phyloP scores from a whole-genome alignment of 2,113 vertebrate species.

The Morone saxatilis region DNA sequence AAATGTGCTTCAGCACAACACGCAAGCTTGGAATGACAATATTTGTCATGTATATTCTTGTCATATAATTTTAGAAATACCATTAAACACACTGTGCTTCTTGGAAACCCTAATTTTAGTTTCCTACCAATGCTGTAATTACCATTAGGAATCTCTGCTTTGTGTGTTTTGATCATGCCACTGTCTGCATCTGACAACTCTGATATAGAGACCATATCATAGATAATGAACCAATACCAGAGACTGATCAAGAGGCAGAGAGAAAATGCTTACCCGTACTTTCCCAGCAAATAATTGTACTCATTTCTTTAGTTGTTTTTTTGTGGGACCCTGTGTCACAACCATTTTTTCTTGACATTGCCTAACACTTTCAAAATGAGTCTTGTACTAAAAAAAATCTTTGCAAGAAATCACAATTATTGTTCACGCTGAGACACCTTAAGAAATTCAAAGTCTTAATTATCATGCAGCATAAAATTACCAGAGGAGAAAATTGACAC shows the following conservation, averaged over 20 bases:
- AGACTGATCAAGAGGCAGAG: neutral
- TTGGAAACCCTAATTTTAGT: neutral
- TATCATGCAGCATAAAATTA: neutral
- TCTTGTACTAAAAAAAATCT: neutral
- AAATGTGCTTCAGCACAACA: neutral
- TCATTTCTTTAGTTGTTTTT: conserved; percentile 4
- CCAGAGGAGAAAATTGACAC: neutral
- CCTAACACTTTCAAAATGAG: conserved; percentile 22
- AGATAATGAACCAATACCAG: conserved; percentile 29
- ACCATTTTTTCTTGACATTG: conserved; percentile 17
- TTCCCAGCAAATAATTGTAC: conserved; percentile 20
- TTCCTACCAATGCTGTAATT: neutral
- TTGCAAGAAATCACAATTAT: conserved; percentile 30
- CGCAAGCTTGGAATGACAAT: neutral
- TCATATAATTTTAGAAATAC: conserved; percentile 11
- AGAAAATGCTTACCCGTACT: conserved; percentile 16
- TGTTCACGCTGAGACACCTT: conserved; percentile 20
- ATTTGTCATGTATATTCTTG: neutral
- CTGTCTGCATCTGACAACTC: conserved; percentile 12
- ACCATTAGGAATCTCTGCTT: conserved; percentile 10
- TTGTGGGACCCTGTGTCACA: neutral
- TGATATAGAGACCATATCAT: conserved; percentile 27
- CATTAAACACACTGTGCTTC: neutral
- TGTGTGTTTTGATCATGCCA: conserved; percentile 20
- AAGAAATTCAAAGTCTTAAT: neutral